Evolutionary conservation across 2,888 invertebrate species (phyloP).

Genomic region (Hypsopygia costalis): DNA sequence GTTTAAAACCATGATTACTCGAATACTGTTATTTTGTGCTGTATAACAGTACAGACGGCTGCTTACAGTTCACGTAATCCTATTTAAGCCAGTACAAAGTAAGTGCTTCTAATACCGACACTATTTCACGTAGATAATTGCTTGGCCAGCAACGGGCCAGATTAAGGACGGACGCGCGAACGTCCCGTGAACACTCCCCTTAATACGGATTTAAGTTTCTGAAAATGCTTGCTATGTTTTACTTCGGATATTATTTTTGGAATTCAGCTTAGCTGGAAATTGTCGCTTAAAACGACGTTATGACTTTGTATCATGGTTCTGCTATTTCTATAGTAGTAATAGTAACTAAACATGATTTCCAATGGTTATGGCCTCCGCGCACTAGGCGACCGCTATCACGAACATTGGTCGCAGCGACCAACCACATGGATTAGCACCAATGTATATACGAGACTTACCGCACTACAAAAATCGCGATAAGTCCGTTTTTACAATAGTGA

Average conservation of each 20-base stretch:
- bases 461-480: no score
- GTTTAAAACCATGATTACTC: conserved; percentile 12
- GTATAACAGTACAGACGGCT: conserved; percentile 44
- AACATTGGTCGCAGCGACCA: no score
- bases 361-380: no score
- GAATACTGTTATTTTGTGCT: conserved; percentile 41
- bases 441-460: no score
- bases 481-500: no score
- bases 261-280: background rate
- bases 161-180: conserved; percentile 12
- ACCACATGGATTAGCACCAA: no score
- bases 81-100: conserved; percentile 63
- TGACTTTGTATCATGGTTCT: no score
- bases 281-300: background rate
- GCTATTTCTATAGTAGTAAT: no score
- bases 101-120: conserved; percentile 67
- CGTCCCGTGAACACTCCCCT: conserved; percentile 1
- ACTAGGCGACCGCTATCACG: no score
- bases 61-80: conserved; percentile 66
- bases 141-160: conserved; percentile 48
- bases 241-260: background rate
- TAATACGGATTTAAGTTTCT: background rate
- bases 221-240: background rate
- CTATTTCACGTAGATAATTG: conserved; percentile 76
- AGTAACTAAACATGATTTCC: no score